Evolutionary conservation across 2,797 vertebrate species (phyloP).

Genomic region (Erithacus rubecula): DNA sequence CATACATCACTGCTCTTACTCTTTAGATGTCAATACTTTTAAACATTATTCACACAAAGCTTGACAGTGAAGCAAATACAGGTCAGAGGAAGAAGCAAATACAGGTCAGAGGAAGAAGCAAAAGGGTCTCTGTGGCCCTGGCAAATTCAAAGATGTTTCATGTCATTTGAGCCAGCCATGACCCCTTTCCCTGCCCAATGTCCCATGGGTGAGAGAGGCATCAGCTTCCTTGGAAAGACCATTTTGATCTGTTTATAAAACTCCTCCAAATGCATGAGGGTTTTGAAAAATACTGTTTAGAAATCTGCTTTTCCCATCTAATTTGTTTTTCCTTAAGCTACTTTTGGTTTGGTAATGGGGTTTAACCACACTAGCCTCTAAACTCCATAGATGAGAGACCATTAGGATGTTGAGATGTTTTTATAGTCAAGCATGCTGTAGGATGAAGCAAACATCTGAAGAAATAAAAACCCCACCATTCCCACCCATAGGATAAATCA

Average conservation of each 20-base stretch:
- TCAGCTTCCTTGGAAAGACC: background rate
- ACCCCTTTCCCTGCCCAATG: background rate
- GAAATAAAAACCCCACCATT: background rate
- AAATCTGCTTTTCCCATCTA: background rate
- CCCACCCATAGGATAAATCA: background rate
- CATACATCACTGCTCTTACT: background rate
- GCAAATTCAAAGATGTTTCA: background rate
- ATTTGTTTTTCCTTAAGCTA: background rate
- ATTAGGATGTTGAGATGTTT: background rate
- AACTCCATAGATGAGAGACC: accelerated
- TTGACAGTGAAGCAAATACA: background rate
- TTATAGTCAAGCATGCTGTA: background rate
- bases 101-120: background rate
- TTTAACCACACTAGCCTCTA: background rate
- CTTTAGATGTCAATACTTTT: background rate
- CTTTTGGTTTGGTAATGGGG: background rate
- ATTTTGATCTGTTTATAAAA: background rate
- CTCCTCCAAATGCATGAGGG: background rate
- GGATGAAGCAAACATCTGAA: background rate
- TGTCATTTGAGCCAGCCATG: background rate
- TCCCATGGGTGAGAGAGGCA: accelerated
- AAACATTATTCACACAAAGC: background rate
- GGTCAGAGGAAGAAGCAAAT: background rate
- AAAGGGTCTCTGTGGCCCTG: background rate
- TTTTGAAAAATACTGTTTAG: background rate